Evolutionary conservation across 1,140 invertebrate genomes (phyloP).

Genomic region (Stenopsyche tienmushanensis): DNA sequence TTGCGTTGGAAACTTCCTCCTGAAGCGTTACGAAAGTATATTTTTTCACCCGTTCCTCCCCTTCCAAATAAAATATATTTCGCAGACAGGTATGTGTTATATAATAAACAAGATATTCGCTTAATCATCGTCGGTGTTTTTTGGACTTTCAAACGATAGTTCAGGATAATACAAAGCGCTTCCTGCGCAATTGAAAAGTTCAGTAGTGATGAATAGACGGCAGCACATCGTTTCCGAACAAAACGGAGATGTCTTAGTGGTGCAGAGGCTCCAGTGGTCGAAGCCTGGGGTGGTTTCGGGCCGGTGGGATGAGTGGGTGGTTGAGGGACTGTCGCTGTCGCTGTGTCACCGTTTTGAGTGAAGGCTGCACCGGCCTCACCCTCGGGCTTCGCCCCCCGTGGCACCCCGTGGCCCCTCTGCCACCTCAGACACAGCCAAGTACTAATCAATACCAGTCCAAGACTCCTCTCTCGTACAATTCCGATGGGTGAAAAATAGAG

Average conservation of each 20-base stretch:
- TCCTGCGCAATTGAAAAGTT: conserved; percentile 25
- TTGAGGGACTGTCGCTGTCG: conserved; percentile 20
- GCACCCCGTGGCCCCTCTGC: conserved; percentile 7
- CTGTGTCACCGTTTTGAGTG: conserved; percentile 41
- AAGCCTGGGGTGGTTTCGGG: background rate
- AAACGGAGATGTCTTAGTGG: background rate
- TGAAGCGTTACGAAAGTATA: too few species aligned
- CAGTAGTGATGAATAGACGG: conserved; percentile 14
- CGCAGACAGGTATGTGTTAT: too few species aligned
- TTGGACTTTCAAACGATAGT: too few species aligned
- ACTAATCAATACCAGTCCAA: conserved; percentile 40
- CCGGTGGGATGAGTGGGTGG: background rate
- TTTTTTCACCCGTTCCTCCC: too few species aligned
- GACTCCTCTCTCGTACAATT: conserved; percentile 33
- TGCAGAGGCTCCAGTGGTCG: background rate
- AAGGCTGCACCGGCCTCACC: conserved; percentile 29
- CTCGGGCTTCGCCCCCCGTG: background rate
- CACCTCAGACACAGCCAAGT: conserved; percentile 38
- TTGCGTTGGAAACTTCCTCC: too few species aligned
- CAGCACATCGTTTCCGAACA: background rate
- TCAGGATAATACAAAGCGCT: conserved; percentile 3
- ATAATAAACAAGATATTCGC: too few species aligned
- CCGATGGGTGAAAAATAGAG: conserved; percentile 40
- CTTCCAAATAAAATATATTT: too few species aligned
- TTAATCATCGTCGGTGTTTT: background rate